phyloP scores from a whole-genome alignment of 37 sponge, comb jelly and placozoan species.

The Beroe ovata region DNA sequence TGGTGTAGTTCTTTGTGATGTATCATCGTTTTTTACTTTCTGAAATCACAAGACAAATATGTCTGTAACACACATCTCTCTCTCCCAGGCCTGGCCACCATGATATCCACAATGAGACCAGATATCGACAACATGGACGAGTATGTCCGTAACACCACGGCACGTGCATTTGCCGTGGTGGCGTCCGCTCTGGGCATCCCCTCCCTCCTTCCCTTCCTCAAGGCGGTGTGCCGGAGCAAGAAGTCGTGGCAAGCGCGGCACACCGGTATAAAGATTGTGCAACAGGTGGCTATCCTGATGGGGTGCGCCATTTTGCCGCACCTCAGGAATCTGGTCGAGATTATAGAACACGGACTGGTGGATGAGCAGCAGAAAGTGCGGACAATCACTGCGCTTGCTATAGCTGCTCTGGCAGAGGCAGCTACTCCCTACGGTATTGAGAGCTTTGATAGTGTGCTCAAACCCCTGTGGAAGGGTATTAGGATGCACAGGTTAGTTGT shows the following conservation, averaged over 20 bases:
- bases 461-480: slow-evolving; percentile 97
- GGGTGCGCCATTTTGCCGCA: slow-evolving; percentile 99
- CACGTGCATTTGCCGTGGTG: slow-evolving; percentile 98
- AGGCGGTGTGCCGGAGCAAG: slow-evolving; percentile 97
- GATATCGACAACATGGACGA: slow-evolving; percentile 99
- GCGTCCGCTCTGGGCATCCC: slow-evolving; percentile 99
- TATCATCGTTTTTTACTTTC: too few species aligned
- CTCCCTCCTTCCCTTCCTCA: slow-evolving; percentile 96
- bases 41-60: too few species aligned
- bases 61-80: too few species aligned
- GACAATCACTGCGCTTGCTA: slow-evolving; percentile 95
- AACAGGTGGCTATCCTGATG: slow-evolving; percentile 95
- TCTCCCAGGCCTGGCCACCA: slow-evolving; percentile 90
- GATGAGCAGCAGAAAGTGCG: slow-evolving; percentile 99
- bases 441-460: slow-evolving; percentile 95
- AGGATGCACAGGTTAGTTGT: slow-evolving; percentile 61
- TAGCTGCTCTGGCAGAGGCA: slow-evolving; percentile 98
- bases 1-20: too few species aligned
- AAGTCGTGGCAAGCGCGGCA: slow-evolving; percentile 99
- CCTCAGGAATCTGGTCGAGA: slow-evolving; percentile 93
- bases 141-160: slow-evolving; percentile 98
- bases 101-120: slow-evolving; percentile 99
- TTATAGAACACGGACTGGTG: slow-evolving; percentile 91
- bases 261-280: slow-evolving; percentile 96
- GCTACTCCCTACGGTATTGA: slow-evolving; percentile 99